Evolutionary conservation across 2,113 vertebrate species (phyloP), one percentile per base, ranked within the genome.

Genomic region (Antidorcas marsupialis): DNA sequence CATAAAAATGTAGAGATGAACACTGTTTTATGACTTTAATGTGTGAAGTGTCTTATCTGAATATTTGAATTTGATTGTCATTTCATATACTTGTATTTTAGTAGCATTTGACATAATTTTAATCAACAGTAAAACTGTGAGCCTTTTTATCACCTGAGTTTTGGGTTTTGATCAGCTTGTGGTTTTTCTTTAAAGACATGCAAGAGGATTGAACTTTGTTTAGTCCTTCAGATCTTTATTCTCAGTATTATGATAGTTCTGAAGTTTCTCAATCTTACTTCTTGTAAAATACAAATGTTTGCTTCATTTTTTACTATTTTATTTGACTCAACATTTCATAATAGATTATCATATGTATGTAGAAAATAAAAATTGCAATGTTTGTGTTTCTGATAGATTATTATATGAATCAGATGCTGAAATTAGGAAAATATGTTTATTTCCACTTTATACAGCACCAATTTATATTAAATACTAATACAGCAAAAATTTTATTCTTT

Each of bases 1-100:
- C 93, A 97, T 97, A 86, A 94, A 97, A 90, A 57, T 96, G 87
- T 91, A 94, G 81, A 91, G 19, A 89, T 71, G 89, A 79, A 16
- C 43, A 94, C 33, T 67, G 90, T 88, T 97, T 96, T 82, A 87
- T 85, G 81, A 67, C 15, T 94, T 23, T 19, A 10, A 50, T 90
- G 57, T 17, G 36, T 94, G 3, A 90, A 85, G 13, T 33, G 52
- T 23, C n/a, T 90, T 81, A 84, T 85, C 64, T 89, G 55, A 17
- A 50, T 60, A 60, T 79, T 92, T 96, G 89, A 50, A 81, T 76
- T 95, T 93, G 47, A 87, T 81, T 67, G 81, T 90, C 3, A 45
- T 90, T 94, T 96, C 5, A 64, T 95, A 84, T 19, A 25, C 39
- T 92, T 47, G 3, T 12, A 52, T 27, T 33, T 67, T 85, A 7